A percentile compares a stretch with the other conserved stretches of the same genome.
Evolutionary conservation across 35 echinoderm and acorn worm species (phyloP).

Genomic region (Heliocidaris erythrogramma): DNA sequence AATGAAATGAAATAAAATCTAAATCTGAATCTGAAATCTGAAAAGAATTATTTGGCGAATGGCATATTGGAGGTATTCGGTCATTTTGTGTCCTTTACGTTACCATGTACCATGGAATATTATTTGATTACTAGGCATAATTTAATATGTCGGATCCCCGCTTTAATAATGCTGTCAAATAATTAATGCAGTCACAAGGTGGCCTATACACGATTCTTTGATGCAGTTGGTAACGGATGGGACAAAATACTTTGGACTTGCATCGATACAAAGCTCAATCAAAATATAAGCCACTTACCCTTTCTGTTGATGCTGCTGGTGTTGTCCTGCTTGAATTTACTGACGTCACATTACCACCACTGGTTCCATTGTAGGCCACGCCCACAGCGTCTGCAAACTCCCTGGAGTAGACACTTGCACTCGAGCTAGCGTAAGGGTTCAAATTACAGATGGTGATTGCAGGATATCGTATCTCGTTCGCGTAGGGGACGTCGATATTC

Average conservation of each 20-base stretch:
- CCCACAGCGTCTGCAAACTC: background rate
- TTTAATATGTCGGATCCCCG: too few species aligned
- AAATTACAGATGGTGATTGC: background rate
- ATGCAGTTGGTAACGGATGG: too few species aligned
- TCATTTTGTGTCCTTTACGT: too few species aligned
- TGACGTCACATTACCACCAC: background rate
- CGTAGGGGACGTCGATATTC: background rate
- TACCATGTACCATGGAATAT: too few species aligned
- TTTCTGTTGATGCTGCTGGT: background rate
- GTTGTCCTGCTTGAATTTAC: background rate
- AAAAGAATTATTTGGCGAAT: background rate
- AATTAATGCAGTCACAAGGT: too few species aligned
- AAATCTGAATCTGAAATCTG: too few species aligned
- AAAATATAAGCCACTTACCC: background rate
- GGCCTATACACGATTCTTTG: too few species aligned
- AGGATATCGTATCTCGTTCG: background rate
- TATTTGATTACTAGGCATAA: too few species aligned
- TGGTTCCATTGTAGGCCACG: background rate
- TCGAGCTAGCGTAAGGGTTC: background rate
- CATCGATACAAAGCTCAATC: background rate
- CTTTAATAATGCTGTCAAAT: too few species aligned
- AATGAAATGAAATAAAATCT: too few species aligned
- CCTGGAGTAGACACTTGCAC: background rate
- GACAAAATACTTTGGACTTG: too few species aligned
- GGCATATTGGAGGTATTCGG: too few species aligned